Evolutionary conservation across 92 coral and sea anemone genomes (phyloP).

Genomic region (Palythoa grandiflora): DNA sequence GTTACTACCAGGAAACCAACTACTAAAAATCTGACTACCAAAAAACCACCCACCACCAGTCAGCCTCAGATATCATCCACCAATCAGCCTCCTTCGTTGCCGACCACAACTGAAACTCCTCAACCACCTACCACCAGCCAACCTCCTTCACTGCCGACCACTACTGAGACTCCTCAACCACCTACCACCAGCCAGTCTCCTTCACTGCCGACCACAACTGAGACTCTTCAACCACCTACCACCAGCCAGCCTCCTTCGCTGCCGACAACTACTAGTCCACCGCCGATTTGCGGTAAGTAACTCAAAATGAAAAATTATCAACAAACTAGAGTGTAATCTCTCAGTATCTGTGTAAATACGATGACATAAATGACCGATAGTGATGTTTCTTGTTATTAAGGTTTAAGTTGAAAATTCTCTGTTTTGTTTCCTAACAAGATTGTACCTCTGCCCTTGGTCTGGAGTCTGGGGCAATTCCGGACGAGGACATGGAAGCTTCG

Average conservation of each 20-base stretch:
- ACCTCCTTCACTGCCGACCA: slow-evolving; percentile 20
- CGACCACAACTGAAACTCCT: slow-evolving; percentile 25
- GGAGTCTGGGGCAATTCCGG: slow-evolving; percentile 51
- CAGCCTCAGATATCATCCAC: neutral
- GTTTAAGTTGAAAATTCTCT: neutral
- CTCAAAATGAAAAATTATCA: neutral
- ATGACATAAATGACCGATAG: neutral
- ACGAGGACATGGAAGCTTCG: slow-evolving; percentile 57
- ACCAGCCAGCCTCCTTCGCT: neutral
- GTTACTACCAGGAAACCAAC: slow-evolving; percentile 7
- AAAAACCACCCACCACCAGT: slow-evolving; percentile 17
- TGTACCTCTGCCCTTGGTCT: slow-evolving; percentile 68
- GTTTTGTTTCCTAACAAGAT: slow-evolving; percentile 31
- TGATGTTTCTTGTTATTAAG: neutral
- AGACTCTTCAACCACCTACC: neutral
- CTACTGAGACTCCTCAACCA: slow-evolving; percentile 13
- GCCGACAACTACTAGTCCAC: neutral
- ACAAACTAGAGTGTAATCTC: neutral
- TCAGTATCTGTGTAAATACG: neutral
- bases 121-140: slow-evolving; percentile 5
- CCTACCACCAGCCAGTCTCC: slow-evolving; percentile 10
- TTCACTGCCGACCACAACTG: neutral
- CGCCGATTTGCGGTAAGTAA: slow-evolving; percentile 23
- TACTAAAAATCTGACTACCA: neutral
- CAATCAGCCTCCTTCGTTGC: neutral